These are phyloP conservation scores for Elachura formosa DNA, from an alignment of 2,113 vertebrate genomes.

Conservation along the genomic window DNA sequence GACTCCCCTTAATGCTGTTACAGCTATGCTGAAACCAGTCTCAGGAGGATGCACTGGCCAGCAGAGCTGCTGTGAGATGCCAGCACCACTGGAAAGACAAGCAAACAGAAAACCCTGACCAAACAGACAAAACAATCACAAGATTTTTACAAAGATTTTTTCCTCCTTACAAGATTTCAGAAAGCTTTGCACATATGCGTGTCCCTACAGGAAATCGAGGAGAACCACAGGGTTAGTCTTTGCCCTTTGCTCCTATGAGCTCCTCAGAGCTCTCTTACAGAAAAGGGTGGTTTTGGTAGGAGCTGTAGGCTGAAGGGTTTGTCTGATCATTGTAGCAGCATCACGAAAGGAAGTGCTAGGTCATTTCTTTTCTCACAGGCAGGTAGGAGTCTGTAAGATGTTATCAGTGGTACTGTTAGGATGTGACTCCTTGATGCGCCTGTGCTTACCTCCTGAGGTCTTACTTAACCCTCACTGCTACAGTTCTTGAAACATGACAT, in stretches of 20 bases:
- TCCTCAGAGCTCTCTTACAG: neutral
- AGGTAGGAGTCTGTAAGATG: neutral
- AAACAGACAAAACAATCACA: fast-evolving
- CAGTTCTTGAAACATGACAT: neutral
- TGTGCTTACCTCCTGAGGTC: neutral
- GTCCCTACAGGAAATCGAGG: neutral
- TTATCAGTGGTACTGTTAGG: neutral
- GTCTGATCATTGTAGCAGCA: neutral
- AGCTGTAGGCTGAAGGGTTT: neutral
- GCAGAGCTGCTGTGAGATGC: neutral
- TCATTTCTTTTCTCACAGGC: neutral
- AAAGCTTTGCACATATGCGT: neutral
- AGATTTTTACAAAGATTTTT: neutral
- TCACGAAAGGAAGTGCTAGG: neutral
- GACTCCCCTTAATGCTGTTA: neutral
- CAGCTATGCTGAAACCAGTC: neutral
- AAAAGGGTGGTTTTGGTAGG: neutral
- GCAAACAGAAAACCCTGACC: neutral
- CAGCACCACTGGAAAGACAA: neutral
- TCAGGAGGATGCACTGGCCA: neutral
- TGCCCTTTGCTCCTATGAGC: neutral
- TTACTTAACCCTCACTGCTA: neutral
- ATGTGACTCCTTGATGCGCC: neutral
- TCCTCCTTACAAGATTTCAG: neutral
- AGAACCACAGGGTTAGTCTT: neutral